Conservation (phyloP, 2,888 invertebrate genomes). For the Pseudanteris insignis region DNA sequence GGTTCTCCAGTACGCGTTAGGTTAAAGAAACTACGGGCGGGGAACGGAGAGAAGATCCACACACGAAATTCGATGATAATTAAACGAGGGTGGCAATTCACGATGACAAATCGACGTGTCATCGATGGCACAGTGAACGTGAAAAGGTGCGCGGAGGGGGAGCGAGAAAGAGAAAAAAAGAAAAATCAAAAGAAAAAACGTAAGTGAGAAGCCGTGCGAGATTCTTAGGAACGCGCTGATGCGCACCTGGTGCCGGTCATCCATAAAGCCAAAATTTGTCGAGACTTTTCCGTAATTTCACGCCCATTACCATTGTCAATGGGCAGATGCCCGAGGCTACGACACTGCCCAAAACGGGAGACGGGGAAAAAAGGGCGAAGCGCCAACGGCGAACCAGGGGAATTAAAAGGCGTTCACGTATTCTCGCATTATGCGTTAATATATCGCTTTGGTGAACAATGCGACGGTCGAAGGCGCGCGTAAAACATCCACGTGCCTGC, state of each 20-base stretch:
- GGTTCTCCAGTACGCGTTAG: too few relatives aligned
- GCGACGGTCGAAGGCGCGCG: constrained; percentile 6
- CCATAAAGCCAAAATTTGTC: constrained; percentile 63
- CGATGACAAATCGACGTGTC: constrained; percentile 40
- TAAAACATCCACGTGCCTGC: constrained; percentile 39
- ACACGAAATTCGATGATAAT: constrained; percentile 45
- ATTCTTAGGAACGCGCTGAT: constrained; percentile 17
- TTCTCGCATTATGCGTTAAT: constrained; percentile 41
- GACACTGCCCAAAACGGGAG: constrained; percentile 41
- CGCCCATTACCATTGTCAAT: constrained; percentile 64
- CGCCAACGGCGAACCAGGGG: constrained; percentile 42
- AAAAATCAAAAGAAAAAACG: too few relatives aligned
- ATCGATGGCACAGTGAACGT: not conserved
- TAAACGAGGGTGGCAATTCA: constrained; percentile 45
- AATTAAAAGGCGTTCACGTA: constrained; percentile 42
- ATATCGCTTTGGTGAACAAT: constrained; percentile 31
- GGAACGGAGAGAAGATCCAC: too few relatives aligned
- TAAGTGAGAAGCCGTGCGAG: constrained; percentile 3
- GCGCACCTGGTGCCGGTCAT: constrained; percentile 51
- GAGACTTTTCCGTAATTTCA: constrained; percentile 62
- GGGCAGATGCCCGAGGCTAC: constrained; percentile 59
- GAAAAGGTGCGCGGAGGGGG: too few relatives aligned
- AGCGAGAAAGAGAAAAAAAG: constrained; percentile 3
- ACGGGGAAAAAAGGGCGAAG: constrained; percentile 47
- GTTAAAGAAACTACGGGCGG: too few relatives aligned